These are phyloP conservation scores for Allobates femoralis DNA, from an alignment of 2,797 vertebrate species.

Conservation along the genomic window DNA sequence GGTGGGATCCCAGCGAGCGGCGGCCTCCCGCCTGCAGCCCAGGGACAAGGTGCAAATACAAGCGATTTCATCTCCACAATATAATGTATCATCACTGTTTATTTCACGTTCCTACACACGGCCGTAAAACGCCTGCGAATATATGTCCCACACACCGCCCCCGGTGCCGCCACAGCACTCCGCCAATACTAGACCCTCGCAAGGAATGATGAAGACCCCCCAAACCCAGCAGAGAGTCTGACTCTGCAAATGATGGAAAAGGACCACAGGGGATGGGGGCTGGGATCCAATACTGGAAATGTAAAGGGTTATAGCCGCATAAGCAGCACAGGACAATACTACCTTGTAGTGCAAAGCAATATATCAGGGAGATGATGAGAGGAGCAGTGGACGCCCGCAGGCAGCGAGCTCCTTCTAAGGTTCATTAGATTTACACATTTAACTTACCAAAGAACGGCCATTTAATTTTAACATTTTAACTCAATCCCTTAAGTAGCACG, in stretches of 20 bases:
- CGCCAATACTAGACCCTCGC: constrained; percentile 31
- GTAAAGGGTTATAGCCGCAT: constrained; percentile 50
- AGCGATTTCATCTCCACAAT: constrained; percentile 47
- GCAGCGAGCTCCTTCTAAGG: constrained; percentile 36
- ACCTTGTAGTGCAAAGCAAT: constrained; percentile 57
- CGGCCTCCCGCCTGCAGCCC: not conserved
- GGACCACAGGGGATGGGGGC: constrained; percentile 55
- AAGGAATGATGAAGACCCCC: constrained; percentile 44
- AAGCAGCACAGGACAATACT: constrained; percentile 55
- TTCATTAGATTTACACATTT: constrained; percentile 53
- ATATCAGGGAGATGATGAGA: constrained; percentile 58
- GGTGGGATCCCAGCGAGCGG: not conserved
- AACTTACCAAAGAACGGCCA: constrained; percentile 41
- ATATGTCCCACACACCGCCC: constrained; percentile 15
- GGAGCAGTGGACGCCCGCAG: constrained; percentile 38
- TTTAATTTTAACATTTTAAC: constrained; percentile 55
- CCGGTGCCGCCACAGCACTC: not conserved
- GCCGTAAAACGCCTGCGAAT: constrained; percentile 21
- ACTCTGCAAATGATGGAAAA: constrained; percentile 61
- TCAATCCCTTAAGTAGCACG: constrained; percentile 36
- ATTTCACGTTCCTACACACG: constrained; percentile 50
- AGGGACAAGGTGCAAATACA: constrained; percentile 27
- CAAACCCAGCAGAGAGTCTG: constrained; percentile 28
- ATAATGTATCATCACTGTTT: constrained; percentile 42
- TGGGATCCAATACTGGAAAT: constrained; percentile 45